Evolutionary conservation across 2,888 invertebrate genomes (phyloP).

Genomic region (Azorinus chamasolen): DNA sequence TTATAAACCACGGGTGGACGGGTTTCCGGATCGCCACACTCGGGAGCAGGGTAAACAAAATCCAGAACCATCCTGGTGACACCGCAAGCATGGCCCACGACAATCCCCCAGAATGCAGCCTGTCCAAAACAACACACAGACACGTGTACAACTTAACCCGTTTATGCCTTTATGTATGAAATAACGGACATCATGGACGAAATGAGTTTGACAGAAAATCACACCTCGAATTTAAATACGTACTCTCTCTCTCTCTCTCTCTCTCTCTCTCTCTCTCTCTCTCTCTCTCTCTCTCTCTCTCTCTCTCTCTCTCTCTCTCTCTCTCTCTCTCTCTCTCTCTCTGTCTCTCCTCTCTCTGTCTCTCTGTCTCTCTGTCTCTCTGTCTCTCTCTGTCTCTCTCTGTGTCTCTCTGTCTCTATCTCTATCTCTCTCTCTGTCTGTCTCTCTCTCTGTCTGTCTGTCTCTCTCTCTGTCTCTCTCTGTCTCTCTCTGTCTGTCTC

Average conservation of each 20-base stretch:
- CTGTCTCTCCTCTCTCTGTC: not conserved
- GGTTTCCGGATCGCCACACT: slow-evolving; percentile 86
- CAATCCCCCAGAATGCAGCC: slow-evolving; percentile 87
- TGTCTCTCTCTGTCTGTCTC: slow-evolving; percentile 75
- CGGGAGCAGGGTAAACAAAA: slow-evolving; percentile 86
- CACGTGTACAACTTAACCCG: too few species aligned
- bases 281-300: too few species aligned
- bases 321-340: slow-evolving; percentile 5
- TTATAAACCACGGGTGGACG: slow-evolving; percentile 81
- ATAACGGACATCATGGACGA: too few species aligned
- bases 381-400: not conserved
- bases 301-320: slow-evolving; percentile 10
- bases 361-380: not conserved
- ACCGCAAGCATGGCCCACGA: slow-evolving; percentile 86
- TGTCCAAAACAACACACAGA: slow-evolving; percentile 45
- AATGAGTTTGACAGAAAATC: too few species aligned
- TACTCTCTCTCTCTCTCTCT: too few species aligned
- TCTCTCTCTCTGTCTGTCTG: not conserved
- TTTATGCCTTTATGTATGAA: too few species aligned
- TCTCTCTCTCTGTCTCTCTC: slow-evolving; percentile 1
- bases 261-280: too few species aligned
- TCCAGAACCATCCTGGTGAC: slow-evolving; percentile 86
- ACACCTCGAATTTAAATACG: too few species aligned
- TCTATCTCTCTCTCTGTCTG: too few species aligned
- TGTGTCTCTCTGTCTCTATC: too few species aligned